phyloP scores from a whole-genome alignment of 2,797 vertebrate species.

The Eremophila alpestris region DNA sequence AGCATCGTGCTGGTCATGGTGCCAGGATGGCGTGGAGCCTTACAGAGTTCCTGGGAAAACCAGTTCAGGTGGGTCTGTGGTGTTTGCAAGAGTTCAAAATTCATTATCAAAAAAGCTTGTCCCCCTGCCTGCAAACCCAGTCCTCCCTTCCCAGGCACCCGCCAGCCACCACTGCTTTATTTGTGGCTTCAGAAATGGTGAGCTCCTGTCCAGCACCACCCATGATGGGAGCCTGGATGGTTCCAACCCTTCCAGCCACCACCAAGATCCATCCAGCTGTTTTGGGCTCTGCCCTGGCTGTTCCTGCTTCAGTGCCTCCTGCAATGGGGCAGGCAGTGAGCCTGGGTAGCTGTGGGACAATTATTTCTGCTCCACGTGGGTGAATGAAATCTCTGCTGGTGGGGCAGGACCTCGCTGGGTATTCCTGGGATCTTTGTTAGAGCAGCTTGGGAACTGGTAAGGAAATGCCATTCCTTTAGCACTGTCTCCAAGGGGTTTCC shows the following conservation, averaged over 20 bases:
- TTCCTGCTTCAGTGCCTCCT: neutral
- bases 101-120: neutral
- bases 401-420: neutral
- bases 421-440: neutral
- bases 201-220: neutral
- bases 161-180: neutral
- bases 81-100: neutral
- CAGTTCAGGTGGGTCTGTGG: neutral
- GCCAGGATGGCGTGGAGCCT: no score
- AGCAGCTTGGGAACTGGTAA: neutral
- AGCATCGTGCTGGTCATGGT: accelerated
- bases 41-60: neutral
- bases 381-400: neutral
- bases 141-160: neutral
- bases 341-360: neutral
- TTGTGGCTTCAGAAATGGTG: neutral
- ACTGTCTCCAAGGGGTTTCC: neutral
- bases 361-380: neutral
- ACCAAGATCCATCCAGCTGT: neutral
- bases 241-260: neutral
- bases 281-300: neutral
- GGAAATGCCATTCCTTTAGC: neutral
- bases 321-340: neutral
- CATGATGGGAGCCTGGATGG: accelerated
- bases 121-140: neutral